phyloP scores from a whole-genome alignment of 1,140 invertebrate genomes.

The Globodera ellingtonae region DNA sequence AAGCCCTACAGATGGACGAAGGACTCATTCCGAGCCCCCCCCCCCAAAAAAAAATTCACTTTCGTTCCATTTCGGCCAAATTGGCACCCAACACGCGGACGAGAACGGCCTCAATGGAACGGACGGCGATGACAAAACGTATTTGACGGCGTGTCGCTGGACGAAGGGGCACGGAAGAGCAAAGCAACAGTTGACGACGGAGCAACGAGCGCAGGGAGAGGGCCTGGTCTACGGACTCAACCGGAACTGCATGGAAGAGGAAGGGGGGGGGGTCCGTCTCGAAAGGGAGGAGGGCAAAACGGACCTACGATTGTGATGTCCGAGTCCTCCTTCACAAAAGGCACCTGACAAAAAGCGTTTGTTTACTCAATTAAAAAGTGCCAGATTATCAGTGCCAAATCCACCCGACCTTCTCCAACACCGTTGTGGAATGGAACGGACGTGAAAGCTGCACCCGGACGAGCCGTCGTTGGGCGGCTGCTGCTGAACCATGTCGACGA shows the following conservation, averaged over 20 bases:
- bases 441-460: slow-evolving; percentile 51
- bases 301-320: slow-evolving; percentile 58
- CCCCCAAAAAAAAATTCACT: slow-evolving; percentile 22
- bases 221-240: slow-evolving; percentile 16
- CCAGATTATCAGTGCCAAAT: too few species aligned
- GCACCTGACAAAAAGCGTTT: slow-evolving; percentile 51
- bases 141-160: slow-evolving; percentile 11
- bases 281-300: not conserved
- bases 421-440: slow-evolving; percentile 57
- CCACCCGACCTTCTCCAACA: slow-evolving; percentile 52
- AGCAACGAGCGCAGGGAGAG: slow-evolving; percentile 14
- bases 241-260: not conserved
- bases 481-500: not conserved
- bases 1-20: too few species aligned
- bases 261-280: not conserved
- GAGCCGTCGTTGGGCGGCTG: not conserved
- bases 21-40: too few species aligned
- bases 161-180: not conserved
- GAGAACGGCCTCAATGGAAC: slow-evolving; percentile 40
- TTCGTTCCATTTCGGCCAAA: slow-evolving; percentile 56
- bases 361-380: too few species aligned
- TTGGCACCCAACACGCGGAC: slow-evolving; percentile 46
- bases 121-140: slow-evolving; percentile 34
- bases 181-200: not conserved
- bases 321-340: slow-evolving; percentile 64